Percentiles rank a stretch among this genome's conserved stretches.
phyloP scores from a whole-genome alignment of 2,797 vertebrate species.

The Sciaenops ocellatus region DNA sequence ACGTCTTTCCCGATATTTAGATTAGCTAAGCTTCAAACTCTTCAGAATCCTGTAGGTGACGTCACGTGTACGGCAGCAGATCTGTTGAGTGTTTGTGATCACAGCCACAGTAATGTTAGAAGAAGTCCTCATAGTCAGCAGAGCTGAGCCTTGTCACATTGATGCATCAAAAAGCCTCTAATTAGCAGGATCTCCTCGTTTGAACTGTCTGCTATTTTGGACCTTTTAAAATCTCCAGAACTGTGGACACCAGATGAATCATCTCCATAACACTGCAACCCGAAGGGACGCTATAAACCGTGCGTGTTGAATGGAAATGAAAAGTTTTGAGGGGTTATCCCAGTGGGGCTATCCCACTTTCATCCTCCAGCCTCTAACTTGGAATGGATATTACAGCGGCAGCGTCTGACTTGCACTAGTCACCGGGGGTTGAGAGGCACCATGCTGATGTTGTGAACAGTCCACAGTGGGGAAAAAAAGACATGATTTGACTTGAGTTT shows the following conservation, averaged over 20 bases:
- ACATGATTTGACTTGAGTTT: constrained; percentile 48
- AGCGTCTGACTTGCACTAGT: background rate
- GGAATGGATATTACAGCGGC: background rate
- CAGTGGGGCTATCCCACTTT: constrained; percentile 15
- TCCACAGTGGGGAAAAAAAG: constrained; percentile 22
- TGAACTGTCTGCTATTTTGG: background rate
- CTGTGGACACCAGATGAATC: background rate
- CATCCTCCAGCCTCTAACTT: background rate
- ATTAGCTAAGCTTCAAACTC: too few relatives aligned
- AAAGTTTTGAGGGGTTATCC: background rate
- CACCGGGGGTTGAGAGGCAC: background rate
- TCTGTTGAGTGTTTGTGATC: too few relatives aligned
- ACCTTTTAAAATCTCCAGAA: background rate
- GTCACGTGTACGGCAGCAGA: too few relatives aligned
- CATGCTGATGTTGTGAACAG: constrained; percentile 30
- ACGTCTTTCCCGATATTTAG: too few relatives aligned
- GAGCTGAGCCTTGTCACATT: too few relatives aligned
- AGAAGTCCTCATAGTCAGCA: too few relatives aligned
- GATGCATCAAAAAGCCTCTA: background rate
- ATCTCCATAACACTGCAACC: background rate
- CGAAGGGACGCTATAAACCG: background rate
- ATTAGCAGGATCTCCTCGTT: constrained; percentile 2
- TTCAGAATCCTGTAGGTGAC: too few relatives aligned
- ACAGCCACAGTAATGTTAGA: too few relatives aligned
- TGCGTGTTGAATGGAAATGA: constrained; percentile 19